phyloP scores from a whole-genome alignment of 2,113 vertebrate genomes.

The Felis catus region F.catus_Fca126_mat1.0 CM031424.1:32633001-32633500 shows the following conservation, averaged over 20 bases:
- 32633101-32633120: conserved; percentile 53
- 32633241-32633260: conserved; percentile 65
- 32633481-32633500: conserved; percentile 8
- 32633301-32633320: background rate
- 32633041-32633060: background rate
- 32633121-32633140: conserved; percentile 57
- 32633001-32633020: conserved; percentile 66
- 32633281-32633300: conserved; percentile 60
- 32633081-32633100: conserved; percentile 59
- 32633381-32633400: conserved; percentile 33
- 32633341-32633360: conserved; percentile 5
- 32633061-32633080: conserved; percentile 64
- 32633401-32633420: background rate
- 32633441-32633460: background rate
- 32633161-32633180: conserved; percentile 58
- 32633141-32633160: conserved; percentile 50
- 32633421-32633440: conserved; percentile 8
- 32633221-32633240: background rate
- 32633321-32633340: conserved; percentile 64
- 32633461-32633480: background rate
- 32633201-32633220: conserved; percentile 53
- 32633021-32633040: background rate
- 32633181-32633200: conserved; percentile 46
- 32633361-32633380: conserved; percentile 24
- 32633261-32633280: conserved; percentile 36